Percentiles rank a stretch among this genome's conserved stretches.
phyloP scores from a whole-genome alignment of 37 sponge, comb jelly and placozoan species.

The Haliclona indistincta region DNA sequence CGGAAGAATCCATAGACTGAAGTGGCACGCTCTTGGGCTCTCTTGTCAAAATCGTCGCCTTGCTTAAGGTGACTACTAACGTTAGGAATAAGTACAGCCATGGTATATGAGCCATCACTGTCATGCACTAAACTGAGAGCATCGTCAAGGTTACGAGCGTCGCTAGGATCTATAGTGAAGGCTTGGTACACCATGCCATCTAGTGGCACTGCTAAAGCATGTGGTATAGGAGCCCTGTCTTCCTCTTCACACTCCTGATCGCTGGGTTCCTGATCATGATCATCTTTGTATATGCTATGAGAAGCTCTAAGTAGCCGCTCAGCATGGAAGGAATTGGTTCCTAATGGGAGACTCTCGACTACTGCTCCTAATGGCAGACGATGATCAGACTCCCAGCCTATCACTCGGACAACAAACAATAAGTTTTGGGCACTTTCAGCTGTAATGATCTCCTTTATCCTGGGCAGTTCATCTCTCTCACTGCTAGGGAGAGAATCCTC shows the following conservation, averaged over 20 bases:
- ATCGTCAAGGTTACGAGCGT: conserved; percentile 62
- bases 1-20: conserved; percentile 38
- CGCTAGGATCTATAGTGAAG: conserved; percentile 74
- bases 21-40: conserved; percentile 9
- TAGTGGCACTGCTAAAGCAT: not conserved
- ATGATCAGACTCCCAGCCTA: conserved; percentile 34
- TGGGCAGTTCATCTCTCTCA: conserved; percentile 33
- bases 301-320: conserved; percentile 28
- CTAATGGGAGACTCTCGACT: conserved; percentile 43
- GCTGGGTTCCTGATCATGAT: not conserved
- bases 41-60: not conserved
- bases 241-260: not conserved
- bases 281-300: conserved; percentile 14
- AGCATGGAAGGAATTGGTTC: conserved; percentile 34
- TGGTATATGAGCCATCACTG: conserved; percentile 11
- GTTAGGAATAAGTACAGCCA: conserved; percentile 66
- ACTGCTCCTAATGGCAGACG: conserved; percentile 49
- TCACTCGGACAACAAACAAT: conserved; percentile 46
- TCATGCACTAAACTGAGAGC: conserved; percentile 44
- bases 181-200: conserved; percentile 16
- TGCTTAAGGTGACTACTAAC: conserved; percentile 18
- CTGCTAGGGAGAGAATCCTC: not conserved
- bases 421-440: conserved; percentile 40
- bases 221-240: not conserved
- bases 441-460: conserved; percentile 48